These are phyloP conservation scores for Rotaria macrura DNA, from an alignment of 2,888 invertebrate genomes.

Conservation along the genomic window DNA sequence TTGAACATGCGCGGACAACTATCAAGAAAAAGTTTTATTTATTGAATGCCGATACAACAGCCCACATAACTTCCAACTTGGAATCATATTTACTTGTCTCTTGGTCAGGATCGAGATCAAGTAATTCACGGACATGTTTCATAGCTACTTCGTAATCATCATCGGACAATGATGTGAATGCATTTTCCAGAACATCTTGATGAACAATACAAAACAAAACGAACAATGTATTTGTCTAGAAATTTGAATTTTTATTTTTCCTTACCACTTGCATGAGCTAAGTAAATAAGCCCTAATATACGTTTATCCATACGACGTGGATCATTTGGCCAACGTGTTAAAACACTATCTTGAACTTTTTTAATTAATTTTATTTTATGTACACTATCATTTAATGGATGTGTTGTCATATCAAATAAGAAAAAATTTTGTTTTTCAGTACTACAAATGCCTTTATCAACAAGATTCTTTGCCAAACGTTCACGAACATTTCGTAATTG, in stretches of 20 bases:
- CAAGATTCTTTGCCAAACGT: constrained; percentile 93
- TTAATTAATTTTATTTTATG: constrained; percentile 91
- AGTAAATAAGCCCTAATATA: constrained; percentile 77
- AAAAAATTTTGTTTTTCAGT: constrained; percentile 99
- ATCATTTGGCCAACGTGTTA: constrained; percentile 86
- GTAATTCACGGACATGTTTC: constrained; percentile 82
- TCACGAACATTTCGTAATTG: constrained; percentile 97
- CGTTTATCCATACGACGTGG: constrained; percentile 92
- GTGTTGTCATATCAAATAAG: constrained; percentile 99
- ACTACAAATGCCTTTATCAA: constrained; percentile 94
- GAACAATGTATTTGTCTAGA: too few relatives aligned
- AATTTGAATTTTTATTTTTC: too few relatives aligned
- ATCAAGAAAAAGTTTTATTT: constrained; percentile 18
- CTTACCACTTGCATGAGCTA: constrained; percentile 63
- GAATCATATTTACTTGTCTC: constrained; percentile 67
- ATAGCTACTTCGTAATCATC: constrained; percentile 96
- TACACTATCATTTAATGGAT: constrained; percentile 86
- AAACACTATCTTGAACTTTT: constrained; percentile 83
- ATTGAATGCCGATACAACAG: constrained; percentile 67
- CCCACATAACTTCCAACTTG: constrained; percentile 79
- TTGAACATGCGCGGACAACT: background rate
- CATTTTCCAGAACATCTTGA: constrained; percentile 97
- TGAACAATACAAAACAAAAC: too few relatives aligned
- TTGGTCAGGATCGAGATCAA: constrained; percentile 90
- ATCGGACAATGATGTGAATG: constrained; percentile 83